phyloP scores from a whole-genome alignment of 2,888 invertebrate genomes.

The Drosophila quinaria region DNA sequence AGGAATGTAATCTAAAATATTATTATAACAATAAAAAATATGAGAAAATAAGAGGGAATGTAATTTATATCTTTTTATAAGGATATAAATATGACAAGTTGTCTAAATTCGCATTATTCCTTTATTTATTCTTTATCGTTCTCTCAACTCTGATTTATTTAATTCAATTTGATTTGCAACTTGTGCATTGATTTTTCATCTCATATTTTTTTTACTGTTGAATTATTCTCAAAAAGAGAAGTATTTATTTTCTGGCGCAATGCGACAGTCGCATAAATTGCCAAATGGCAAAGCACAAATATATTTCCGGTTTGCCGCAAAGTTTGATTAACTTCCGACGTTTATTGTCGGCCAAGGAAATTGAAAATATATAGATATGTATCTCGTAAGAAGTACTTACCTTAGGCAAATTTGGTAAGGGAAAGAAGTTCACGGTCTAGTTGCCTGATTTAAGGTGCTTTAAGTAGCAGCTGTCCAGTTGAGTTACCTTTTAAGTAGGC shows the following conservation, averaged over 20 bases:
- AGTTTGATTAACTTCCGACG: constrained; percentile 52
- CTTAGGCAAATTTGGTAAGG: neutral
- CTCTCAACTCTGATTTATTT: neutral
- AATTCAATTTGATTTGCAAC: neutral
- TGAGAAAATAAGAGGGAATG: too few relatives aligned
- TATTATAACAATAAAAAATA: too few relatives aligned
- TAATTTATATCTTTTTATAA: too few relatives aligned
- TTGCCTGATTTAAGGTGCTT: constrained; percentile 2
- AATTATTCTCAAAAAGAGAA: constrained; percentile 6
- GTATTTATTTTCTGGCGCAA: constrained; percentile 34
- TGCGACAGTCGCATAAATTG: constrained; percentile 53
- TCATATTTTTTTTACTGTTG: constrained; percentile 7
- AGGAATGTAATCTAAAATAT: neutral
- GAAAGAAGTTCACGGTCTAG: constrained; percentile 11
- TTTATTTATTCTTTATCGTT: neutral
- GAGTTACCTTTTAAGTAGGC: constrained; percentile 7
- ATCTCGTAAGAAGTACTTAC: neutral
- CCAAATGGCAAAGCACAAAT: constrained; percentile 35
- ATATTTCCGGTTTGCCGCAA: constrained; percentile 39
- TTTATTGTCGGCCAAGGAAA: constrained; percentile 46
- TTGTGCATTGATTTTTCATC: constrained; percentile 20
- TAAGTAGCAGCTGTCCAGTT: constrained; percentile 20
- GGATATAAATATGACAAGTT: too few relatives aligned
- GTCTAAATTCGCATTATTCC: neutral
- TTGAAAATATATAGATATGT: constrained; percentile 49